A percentile compares a stretch with the other conserved stretches of the same genome.
Evolutionary conservation across 2,797 vertebrate species (phyloP).

Genomic region (Saguinus oedipus): DNA sequence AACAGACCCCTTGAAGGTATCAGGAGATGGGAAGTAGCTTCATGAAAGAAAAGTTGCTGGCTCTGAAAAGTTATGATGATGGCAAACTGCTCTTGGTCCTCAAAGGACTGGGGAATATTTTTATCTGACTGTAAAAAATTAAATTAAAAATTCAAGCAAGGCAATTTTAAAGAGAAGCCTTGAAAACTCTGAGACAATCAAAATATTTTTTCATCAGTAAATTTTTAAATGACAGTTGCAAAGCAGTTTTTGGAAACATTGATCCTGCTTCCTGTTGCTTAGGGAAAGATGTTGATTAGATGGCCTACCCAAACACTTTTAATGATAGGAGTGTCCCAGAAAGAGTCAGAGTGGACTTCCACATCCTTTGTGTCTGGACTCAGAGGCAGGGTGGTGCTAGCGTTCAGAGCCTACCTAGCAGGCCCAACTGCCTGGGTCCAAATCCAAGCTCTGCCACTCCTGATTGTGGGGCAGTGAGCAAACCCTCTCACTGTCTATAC

Average conservation of each 20-base stretch:
- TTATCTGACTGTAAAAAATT: not conserved
- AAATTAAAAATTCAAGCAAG: not conserved
- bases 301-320: not conserved
- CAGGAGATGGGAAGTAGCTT: not conserved
- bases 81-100: not conserved
- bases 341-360: not conserved
- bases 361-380: not conserved
- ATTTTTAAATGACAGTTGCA: not conserved
- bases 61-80: not conserved
- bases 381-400: not conserved
- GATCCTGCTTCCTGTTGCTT: not conserved
- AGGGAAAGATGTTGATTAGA: not conserved
- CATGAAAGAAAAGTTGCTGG: not conserved
- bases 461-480: not conserved
- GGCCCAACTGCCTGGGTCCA: not conserved
- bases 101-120: not conserved
- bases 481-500: not conserved
- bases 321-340: not conserved
- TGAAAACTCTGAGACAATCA: not conserved
- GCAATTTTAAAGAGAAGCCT: not conserved
- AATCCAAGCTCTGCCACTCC: not conserved
- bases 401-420: accelerated
- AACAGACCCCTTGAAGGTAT: accelerated
- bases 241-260: not conserved
- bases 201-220: not conserved